phyloP scores from a whole-genome alignment of 2,888 invertebrate species.

The Phragmatobia fuliginosa region DNA sequence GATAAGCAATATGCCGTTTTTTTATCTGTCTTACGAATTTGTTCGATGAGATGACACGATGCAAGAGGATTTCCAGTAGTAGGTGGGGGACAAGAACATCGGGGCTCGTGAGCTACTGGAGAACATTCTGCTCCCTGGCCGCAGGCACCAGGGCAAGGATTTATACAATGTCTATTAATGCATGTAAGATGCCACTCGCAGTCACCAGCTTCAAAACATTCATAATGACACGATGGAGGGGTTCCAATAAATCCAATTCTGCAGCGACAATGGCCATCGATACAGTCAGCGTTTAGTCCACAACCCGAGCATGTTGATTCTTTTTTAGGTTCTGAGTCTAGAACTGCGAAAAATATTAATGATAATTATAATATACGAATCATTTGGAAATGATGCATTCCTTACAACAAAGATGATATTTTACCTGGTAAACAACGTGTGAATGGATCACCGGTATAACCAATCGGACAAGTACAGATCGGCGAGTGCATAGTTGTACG shows the following conservation, averaged over 20 bases:
- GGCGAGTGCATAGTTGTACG: conserved; percentile 91
- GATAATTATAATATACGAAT: conserved; percentile 7
- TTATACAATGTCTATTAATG: conserved; percentile 89
- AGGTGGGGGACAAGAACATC: conserved; percentile 89
- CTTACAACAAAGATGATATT: background rate
- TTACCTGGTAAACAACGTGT: conserved; percentile 88
- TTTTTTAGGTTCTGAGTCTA: conserved; percentile 66
- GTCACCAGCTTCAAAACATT: conserved; percentile 90
- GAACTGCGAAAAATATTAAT: conserved; percentile 54
- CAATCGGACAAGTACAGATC: conserved; percentile 90
- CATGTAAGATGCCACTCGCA: conserved; percentile 90
- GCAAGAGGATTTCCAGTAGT: conserved; percentile 92
- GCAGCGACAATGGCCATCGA: conserved; percentile 90
- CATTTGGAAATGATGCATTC: background rate
- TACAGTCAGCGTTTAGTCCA: conserved; percentile 91
- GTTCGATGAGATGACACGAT: conserved; percentile 87
- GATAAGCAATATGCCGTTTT: conserved; percentile 73
- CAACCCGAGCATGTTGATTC: conserved; percentile 89
- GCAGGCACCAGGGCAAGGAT: conserved; percentile 92
- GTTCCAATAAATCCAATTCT: conserved; percentile 89
- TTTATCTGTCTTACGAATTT: conserved; percentile 79
- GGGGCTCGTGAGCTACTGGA: conserved; percentile 90
- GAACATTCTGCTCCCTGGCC: conserved; percentile 90
- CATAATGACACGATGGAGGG: conserved; percentile 91
- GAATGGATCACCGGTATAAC: conserved; percentile 92